Percentiles rank a stretch among this genome's conserved stretches.
These are phyloP conservation scores for Alauda arvensis DNA, from an alignment of 2,797 vertebrate species.

Conservation along the genomic window DNA sequence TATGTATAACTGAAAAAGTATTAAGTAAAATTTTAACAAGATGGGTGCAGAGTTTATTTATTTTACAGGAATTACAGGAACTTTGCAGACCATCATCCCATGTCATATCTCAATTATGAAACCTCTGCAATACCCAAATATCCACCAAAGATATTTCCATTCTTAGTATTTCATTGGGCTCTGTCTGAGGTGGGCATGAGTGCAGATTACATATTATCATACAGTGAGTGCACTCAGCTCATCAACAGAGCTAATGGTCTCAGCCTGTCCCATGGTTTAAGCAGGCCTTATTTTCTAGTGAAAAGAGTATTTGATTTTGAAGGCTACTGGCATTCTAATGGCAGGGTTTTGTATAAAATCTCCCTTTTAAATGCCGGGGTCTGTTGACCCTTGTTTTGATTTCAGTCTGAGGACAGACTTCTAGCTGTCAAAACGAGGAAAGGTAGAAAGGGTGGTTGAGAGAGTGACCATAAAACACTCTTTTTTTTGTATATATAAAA, in stretches of 20 bases:
- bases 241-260: not conserved
- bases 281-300: not conserved
- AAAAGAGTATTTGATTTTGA: not conserved
- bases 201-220: not conserved
- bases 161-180: not conserved
- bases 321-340: not conserved
- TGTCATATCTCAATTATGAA: not conserved
- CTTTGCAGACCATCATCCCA: not conserved
- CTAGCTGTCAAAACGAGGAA: not conserved
- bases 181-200: not conserved
- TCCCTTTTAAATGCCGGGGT: not conserved
- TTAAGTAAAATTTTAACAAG: not conserved
- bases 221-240: not conserved
- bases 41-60: not conserved
- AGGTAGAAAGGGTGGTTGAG: not conserved
- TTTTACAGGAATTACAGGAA: not conserved
- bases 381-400: slow-evolving; percentile 18
- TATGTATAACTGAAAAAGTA: not conserved
- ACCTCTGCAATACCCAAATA: not conserved
- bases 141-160: not conserved
- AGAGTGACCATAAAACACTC: not conserved
- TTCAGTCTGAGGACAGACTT: not conserved
- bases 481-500: not conserved
- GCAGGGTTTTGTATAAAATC: not conserved
- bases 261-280: not conserved